Evolutionary conservation across 2,797 vertebrate species (phyloP).

Genomic region (Danio kyathit): DNA sequence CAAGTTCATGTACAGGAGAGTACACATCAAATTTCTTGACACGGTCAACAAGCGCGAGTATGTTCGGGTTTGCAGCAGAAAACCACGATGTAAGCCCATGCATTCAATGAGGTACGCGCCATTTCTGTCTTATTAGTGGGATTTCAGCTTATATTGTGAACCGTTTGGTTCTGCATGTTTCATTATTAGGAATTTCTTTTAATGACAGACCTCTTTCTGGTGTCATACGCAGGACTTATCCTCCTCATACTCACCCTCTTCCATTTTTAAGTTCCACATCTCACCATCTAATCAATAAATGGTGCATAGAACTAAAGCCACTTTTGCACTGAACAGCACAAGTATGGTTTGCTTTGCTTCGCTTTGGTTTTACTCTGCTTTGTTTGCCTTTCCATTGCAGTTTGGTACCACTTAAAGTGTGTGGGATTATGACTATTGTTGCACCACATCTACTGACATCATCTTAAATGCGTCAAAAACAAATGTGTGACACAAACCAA

Average conservation of each 20-base stretch:
- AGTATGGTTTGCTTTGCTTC: no score
- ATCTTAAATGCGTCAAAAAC: no score
- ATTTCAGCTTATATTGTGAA: background rate
- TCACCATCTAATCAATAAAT: background rate
- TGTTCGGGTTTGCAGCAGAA: slow-evolving; percentile 94
- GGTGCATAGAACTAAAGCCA: background rate
- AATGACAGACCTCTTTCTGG: background rate
- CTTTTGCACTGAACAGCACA: no score
- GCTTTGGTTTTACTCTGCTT: no score
- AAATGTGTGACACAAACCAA: no score
- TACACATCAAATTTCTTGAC: slow-evolving; percentile 98
- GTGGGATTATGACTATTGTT: no score
- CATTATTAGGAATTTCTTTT: background rate
- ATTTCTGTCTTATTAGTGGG: background rate
- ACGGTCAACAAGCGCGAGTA: slow-evolving; percentile 98
- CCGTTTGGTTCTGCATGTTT: background rate
- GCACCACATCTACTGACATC: no score
- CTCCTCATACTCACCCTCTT: background rate
- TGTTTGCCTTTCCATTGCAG: no score
- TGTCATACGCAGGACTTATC: background rate
- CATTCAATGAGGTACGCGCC: slow-evolving; percentile 87
- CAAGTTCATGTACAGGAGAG: slow-evolving; percentile 95
- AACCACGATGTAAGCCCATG: slow-evolving; percentile 91
- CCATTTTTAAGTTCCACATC: background rate
- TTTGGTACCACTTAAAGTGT: no score